Base-by-base conservation (phyloP, 2,888 invertebrate species). In the Apamea crenata region DNA sequence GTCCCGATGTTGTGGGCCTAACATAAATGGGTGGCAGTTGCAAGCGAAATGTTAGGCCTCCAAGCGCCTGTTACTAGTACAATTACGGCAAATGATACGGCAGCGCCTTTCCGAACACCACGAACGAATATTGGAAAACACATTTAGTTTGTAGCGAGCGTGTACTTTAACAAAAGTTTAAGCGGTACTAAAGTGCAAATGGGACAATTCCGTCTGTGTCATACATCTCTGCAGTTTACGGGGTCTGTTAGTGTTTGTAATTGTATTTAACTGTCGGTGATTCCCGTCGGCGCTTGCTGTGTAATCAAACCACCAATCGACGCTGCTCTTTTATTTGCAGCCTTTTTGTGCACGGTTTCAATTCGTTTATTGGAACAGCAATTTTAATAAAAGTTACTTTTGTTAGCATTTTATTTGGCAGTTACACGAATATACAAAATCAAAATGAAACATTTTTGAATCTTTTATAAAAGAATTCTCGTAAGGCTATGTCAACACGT, bases 31-130 rank as follows among this genome's bases (percentile, higher is more conserved):
- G 78, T 88, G 90, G 87, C 84, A 88, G 83, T 85, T 89, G 88
- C 89, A 90, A 89, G 89, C 89, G 89, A 89, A 92, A 92, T 91
- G 90, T 90, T 91, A 91, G 90, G 91, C 91, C 91, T 92, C 91
- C 83, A 88, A 91, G 90, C 91, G 92, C 91, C 93, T 93, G 92
- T 93, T 94, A 93, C 93, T 91, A 90, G 92, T 89, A 90, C 93
- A 93, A 93, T 95, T 94, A 94, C 92, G 85, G 87, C 87, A 93
- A 94, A 94, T 94, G 92, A 93, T 92, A 91, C 84, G 87, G 81
- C 89, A 87, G 88, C 86, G 90, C 92, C 91, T 92, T 93, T 93
- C 82, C 86, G 78, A 91, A 91, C 81, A 87, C 84, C 80, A 88
- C 85, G 83, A 89, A 89, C 78, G 84, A 87, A 88, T 89, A 90